These are phyloP conservation scores for Scomber scombrus DNA, from an alignment of 2,113 vertebrate species.

Conservation along the genomic window DNA sequence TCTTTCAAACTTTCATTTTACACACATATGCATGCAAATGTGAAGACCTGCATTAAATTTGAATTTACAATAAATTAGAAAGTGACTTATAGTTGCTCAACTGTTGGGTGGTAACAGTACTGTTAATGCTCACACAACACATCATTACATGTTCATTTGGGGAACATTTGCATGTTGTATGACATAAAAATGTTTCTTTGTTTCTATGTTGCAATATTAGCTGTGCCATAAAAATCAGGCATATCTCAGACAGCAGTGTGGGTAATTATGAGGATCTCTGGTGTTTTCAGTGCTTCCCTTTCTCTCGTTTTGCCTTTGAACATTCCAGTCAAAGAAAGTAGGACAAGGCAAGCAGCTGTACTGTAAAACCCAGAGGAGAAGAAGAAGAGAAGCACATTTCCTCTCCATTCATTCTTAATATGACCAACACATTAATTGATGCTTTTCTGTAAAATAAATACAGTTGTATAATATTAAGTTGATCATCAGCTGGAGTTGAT, in stretches of 20 bases:
- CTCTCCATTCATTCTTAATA: slow-evolving; percentile 15
- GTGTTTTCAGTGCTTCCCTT: background rate
- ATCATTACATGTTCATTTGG: no score
- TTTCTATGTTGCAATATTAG: no score
- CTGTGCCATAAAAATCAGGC: background rate
- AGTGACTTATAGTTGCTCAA: no score
- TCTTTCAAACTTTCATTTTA: no score
- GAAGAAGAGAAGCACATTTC: background rate
- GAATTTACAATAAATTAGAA: no score
- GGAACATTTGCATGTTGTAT: no score
- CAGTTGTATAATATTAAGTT: background rate
- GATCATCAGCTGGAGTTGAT: background rate
- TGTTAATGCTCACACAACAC: no score
- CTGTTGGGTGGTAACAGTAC: no score
- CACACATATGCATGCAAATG: no score
- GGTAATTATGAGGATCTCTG: background rate
- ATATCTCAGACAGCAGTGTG: background rate
- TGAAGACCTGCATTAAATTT: no score
- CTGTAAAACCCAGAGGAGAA: slow-evolving; percentile 17
- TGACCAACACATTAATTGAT: background rate
- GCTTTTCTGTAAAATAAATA: background rate
- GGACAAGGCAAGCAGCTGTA: slow-evolving; percentile 41
- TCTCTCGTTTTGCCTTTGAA: slow-evolving; percentile 8
- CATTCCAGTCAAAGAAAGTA: slow-evolving; percentile 30
- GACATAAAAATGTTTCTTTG: no score